phyloP scores from a whole-genome alignment of 1,140 invertebrate species.

The Propsilocerus akamusi region DNA sequence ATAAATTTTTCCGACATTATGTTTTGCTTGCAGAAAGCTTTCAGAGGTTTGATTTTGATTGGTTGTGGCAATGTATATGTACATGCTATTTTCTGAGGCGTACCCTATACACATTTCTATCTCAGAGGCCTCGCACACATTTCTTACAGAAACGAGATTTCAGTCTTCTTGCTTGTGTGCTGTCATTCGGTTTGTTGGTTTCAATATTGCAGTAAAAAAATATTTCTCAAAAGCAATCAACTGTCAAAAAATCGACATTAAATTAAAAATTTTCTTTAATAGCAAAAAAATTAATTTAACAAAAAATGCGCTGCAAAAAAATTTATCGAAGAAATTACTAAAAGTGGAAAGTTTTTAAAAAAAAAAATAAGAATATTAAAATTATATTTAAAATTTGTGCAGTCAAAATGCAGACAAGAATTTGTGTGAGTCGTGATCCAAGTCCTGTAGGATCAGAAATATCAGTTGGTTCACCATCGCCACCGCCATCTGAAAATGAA shows the following conservation, averaged over 20 bases:
- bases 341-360: background rate
- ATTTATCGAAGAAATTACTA: background rate
- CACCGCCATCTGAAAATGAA: constrained; percentile 24
- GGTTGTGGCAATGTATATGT: too few relatives aligned
- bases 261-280: background rate
- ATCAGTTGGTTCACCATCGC: constrained; percentile 52
- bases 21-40: background rate
- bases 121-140: background rate
- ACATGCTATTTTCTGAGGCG: too few relatives aligned
- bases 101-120: background rate
- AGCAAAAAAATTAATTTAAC: background rate
- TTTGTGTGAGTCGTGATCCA: constrained; percentile 11
- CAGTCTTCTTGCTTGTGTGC: background rate
- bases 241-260: background rate
- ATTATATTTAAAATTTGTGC: too few relatives aligned
- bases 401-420: constrained; percentile 2
- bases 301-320: background rate
- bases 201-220: background rate
- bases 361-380: background rate
- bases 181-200: background rate
- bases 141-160: background rate
- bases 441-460: constrained; percentile 40
- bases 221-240: background rate
- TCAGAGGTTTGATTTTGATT: background rate
- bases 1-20: background rate